Evolutionary conservation across 2,113 vertebrate species (phyloP).

Genomic region (Piaya cayana): DNA sequence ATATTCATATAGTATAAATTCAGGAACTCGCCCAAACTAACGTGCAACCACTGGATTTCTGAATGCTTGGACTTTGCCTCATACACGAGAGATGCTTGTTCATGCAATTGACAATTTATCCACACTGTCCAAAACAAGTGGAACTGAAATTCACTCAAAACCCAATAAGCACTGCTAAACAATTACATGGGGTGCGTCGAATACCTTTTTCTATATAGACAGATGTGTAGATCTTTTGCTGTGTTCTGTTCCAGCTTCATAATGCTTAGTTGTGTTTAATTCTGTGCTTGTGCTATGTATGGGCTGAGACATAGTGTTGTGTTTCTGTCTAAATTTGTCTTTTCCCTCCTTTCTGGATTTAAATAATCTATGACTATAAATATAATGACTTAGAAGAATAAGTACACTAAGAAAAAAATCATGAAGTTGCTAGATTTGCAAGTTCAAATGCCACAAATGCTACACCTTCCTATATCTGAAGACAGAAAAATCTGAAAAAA

Average conservation of each 20-base stretch:
- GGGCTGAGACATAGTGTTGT: neutral
- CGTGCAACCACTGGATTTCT: neutral
- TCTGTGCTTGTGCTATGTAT: neutral
- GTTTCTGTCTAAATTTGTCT: neutral
- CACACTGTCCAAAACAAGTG: neutral
- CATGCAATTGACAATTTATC: rapidly evolving
- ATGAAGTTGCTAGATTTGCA: neutral
- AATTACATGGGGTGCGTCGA: neutral
- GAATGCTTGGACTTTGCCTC: neutral
- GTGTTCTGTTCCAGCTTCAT: neutral
- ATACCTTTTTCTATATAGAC: neutral
- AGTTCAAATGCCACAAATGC: neutral
- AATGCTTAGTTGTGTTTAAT: neutral
- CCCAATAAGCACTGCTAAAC: neutral
- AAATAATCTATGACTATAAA: neutral
- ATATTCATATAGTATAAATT: neutral
- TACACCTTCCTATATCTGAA: neutral
- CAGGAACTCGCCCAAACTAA: neutral
- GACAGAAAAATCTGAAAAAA: neutral
- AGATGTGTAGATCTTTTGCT: neutral
- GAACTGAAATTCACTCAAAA: neutral
- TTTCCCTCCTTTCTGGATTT: neutral
- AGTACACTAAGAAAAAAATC: neutral
- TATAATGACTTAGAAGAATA: neutral
- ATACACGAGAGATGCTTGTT: neutral